These are phyloP conservation scores for Cyprinodon variegatus DNA, from an alignment of 2,113 vertebrate species.

Conservation along the genomic window DNA sequence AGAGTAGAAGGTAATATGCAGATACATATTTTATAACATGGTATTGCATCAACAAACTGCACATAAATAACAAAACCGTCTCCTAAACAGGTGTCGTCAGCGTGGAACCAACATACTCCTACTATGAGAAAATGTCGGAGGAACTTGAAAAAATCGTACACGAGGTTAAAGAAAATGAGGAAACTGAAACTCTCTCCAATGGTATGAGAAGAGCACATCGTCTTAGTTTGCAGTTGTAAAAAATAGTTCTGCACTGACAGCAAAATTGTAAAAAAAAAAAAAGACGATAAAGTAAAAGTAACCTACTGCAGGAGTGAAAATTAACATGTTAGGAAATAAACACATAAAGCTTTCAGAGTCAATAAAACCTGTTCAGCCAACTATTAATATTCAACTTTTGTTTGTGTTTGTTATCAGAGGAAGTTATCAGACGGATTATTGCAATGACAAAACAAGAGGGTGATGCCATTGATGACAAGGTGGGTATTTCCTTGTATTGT, in stretches of 20 bases:
- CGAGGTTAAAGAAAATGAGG: conserved; percentile 74
- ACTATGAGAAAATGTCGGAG: conserved; percentile 81
- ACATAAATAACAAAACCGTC: background rate
- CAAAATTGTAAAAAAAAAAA: background rate
- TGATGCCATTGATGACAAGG: conserved; percentile 84
- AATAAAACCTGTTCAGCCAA: background rate
- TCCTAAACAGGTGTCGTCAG: conserved; percentile 64
- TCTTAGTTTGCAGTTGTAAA: background rate
- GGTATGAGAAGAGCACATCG: conserved; percentile 44
- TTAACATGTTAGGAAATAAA: background rate
- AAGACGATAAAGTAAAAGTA: background rate
- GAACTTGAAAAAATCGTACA: conserved; percentile 80
- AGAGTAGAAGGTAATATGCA: conserved; percentile 59
- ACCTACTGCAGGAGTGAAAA: background rate
- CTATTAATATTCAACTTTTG: background rate
- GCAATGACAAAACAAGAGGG: conserved; percentile 81
- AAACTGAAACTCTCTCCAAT: conserved; percentile 51
- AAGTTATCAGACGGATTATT: conserved; percentile 81
- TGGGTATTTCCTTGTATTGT: conserved; percentile 57
- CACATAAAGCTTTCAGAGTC: background rate
- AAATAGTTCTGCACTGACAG: background rate
- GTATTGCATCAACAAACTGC: background rate
- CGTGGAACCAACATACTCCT: conserved; percentile 65
- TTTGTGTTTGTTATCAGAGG: conserved; percentile 69
- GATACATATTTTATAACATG: background rate